Base-by-base conservation (phyloP, 2,888 invertebrate species). In the Automeris io region DNA sequence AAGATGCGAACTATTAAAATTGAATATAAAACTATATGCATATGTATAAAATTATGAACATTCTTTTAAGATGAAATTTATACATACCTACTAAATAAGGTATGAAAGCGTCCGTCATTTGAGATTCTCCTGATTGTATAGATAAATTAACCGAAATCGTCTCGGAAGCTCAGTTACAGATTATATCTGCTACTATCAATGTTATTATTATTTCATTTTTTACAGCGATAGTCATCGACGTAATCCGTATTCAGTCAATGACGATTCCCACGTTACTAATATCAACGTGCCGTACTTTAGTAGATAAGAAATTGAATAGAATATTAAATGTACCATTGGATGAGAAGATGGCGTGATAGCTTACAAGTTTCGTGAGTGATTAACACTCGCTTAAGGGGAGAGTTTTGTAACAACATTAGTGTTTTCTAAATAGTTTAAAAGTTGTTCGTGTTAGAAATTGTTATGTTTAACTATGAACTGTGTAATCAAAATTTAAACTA, bases 221-320 rank as follows among this genome's bases (percentile, higher is more conserved):
- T 69, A 66, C 53, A 47, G 35, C 44, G 81, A 82, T 81, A 77
- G 54, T 45, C 66, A 80, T 83, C 80, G 54, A 63, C 66, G 72
- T 82, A 82, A 82, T 77, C 76, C 75, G 71, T 57, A 70, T 66
- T 59, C 66, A 61, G 61, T 56, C 64, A 64, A 64, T 70, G 67
- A 72, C 58, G 65, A 71, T 80, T 83, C 82, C 74, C 82, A 83
- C 82, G 81, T 75, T 72, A 73, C 72, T 56, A 68, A 72, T 73
- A 66, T 63, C 56, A 66, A 58, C 54, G 57, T 59, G 54, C 63
- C 61, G 62, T 61, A 68, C 63, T 69, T 66, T 75, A 62, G 70
- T 48, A 77, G 80, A 81, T 80, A 79, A 79, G 73, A 57, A 57
- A 66, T 74, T 77, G 66, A 76, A 80, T 78, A 66, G 72, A 69